Evolutionary conservation across 1,140 invertebrate genomes (phyloP).

Genomic region (Charaxes varanes): DNA sequence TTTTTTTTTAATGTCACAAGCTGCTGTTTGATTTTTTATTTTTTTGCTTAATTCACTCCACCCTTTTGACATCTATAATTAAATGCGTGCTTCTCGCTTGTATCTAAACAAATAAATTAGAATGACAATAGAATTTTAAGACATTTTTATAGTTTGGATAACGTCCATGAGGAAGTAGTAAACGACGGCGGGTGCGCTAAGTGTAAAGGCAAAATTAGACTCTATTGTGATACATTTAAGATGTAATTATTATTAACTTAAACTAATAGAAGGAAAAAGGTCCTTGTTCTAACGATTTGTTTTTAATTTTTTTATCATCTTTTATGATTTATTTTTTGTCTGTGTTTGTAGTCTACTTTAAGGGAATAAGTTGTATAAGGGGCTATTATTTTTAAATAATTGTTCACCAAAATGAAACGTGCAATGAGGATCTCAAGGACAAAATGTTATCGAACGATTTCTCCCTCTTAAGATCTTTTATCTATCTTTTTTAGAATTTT

Average conservation of each 20-base stretch:
- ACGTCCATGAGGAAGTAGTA: constrained; percentile 19
- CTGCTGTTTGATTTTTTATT: too few relatives aligned
- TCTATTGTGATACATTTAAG: not conserved
- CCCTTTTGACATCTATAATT: constrained; percentile 33
- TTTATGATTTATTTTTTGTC: too few relatives aligned
- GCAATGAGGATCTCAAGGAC: too few relatives aligned
- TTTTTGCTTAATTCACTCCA: constrained; percentile 9
- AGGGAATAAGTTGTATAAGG: too few relatives aligned
- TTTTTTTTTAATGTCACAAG: too few relatives aligned
- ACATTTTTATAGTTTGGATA: constrained; percentile 43
- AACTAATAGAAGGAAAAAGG: not conserved
- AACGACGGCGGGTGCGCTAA: constrained; percentile 11
- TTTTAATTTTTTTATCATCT: constrained; percentile 4
- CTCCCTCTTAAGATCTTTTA: too few relatives aligned
- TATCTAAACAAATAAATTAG: constrained; percentile 42
- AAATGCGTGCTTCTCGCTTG: constrained; percentile 32
- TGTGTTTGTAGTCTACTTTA: too few relatives aligned
- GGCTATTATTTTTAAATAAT: too few relatives aligned
- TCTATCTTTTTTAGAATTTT: too few relatives aligned
- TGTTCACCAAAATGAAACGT: too few relatives aligned
- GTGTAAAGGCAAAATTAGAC: not conserved
- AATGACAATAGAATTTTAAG: constrained; percentile 35
- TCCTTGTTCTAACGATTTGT: constrained; percentile 3
- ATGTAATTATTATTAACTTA: not conserved
- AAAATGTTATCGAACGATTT: too few relatives aligned